Percentiles rank a stretch among this genome's conserved stretches.
Conservation (phyloP, 1,140 invertebrate species). For the Neodiprion virginianus region DNA sequence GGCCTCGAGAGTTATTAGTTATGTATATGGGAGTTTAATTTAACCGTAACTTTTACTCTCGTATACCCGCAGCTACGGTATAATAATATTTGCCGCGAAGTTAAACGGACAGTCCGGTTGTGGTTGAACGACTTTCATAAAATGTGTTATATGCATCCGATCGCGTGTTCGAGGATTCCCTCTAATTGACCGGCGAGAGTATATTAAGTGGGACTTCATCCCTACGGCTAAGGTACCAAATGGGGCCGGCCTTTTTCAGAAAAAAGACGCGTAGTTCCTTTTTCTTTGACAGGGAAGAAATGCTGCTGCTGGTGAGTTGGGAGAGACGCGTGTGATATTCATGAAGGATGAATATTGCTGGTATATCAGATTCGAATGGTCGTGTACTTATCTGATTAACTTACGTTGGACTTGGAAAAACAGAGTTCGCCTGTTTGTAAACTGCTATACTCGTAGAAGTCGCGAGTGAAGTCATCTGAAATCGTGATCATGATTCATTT, state of each 20-base stretch:
- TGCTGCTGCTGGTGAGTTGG: too few relatives aligned
- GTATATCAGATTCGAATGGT: too few relatives aligned
- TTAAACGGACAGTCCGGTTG: not conserved
- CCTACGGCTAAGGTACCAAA: not conserved
- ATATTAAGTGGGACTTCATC: not conserved
- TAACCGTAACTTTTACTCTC: conserved; percentile 2
- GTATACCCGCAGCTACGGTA: too few relatives aligned
- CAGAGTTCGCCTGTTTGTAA: too few relatives aligned
- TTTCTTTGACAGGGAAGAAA: too few relatives aligned
- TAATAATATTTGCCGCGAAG: not conserved
- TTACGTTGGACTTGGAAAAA: too few relatives aligned
- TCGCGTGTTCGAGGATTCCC: conserved; percentile 1
- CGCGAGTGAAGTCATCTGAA: too few relatives aligned
- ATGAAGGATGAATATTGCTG: too few relatives aligned
- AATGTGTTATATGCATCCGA: not conserved
- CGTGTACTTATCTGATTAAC: too few relatives aligned
- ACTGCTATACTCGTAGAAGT: too few relatives aligned
- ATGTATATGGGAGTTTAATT: not conserved
- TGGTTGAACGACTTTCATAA: not conserved
- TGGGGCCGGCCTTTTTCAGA: not conserved
- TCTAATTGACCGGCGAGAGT: not conserved
- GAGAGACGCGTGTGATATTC: too few relatives aligned
- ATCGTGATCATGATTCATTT: too few relatives aligned
- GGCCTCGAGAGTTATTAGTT: not conserved
- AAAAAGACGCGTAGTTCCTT: not conserved